Evolutionary conservation across 2,888 invertebrate species (phyloP).

Genomic region (Candidula unifasciata): DNA sequence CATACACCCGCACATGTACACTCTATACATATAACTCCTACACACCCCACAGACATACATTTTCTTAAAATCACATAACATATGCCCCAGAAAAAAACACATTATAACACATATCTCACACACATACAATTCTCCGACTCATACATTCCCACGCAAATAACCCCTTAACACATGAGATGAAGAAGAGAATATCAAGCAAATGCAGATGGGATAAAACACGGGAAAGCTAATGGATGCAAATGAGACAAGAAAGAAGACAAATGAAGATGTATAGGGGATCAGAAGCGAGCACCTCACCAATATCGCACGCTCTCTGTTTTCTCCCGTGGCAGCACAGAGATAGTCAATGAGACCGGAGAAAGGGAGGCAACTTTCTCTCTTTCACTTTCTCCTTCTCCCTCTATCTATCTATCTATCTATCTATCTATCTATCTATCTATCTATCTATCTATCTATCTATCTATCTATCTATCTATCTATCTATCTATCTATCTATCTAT

Average conservation of each 20-base stretch:
- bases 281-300: not conserved
- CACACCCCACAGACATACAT: no score
- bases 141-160: no score
- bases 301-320: slow-evolving; percentile 3
- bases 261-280: not conserved
- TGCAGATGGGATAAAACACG: not conserved
- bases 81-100: no score
- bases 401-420: not conserved
- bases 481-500: slow-evolving; percentile 25
- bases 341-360: no score
- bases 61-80: no score
- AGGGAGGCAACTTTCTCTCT: no score
- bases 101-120: no score
- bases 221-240: not conserved
- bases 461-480: not conserved
- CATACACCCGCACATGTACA: no score
- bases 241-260: not conserved
- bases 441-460: slow-evolving; percentile 30
- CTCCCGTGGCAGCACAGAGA: not conserved
- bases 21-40: no score
- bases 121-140: no score
- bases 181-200: not conserved
- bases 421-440: slow-evolving; percentile 3
- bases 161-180: not conserved
- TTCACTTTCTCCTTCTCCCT: no score